A percentile compares a stretch with the other conserved stretches of the same genome.
Evolutionary conservation across 2,888 invertebrate species (phyloP).

Genomic region (Deilephila porcellus): DNA sequence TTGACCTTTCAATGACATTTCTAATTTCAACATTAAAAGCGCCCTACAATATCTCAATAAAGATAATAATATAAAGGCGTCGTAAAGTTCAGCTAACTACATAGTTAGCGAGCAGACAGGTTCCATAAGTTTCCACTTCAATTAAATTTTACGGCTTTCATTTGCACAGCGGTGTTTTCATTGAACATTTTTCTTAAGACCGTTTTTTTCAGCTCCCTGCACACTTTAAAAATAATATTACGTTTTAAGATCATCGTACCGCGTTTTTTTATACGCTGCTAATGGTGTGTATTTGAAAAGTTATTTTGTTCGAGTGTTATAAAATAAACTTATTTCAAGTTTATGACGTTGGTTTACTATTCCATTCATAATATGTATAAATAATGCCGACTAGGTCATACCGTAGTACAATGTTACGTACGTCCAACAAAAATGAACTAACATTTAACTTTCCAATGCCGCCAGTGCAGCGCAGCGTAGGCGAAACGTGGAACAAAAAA

Average conservation of each 20-base stretch:
- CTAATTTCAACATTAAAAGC: slow-evolving; percentile 34
- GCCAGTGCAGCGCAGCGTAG: not conserved
- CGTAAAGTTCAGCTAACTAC: slow-evolving; percentile 36
- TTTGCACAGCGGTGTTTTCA: slow-evolving; percentile 17
- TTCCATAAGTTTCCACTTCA: slow-evolving; percentile 27
- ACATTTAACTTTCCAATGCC: slow-evolving; percentile 1
- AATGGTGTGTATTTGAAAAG: not conserved
- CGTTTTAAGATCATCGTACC: not conserved
- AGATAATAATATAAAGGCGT: slow-evolving; percentile 37
- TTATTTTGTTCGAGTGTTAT: not conserved
- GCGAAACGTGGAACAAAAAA: not conserved
- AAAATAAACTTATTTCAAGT: not conserved
- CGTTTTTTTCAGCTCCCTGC: not conserved
- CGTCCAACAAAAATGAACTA: slow-evolving; percentile 11
- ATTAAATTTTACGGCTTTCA: slow-evolving; percentile 24
- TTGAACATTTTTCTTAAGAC: slow-evolving; percentile 18
- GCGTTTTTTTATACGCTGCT: not conserved
- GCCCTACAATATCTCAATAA: slow-evolving; percentile 40
- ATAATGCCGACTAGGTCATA: not conserved
- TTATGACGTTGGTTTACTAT: not conserved
- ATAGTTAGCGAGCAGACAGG: slow-evolving; percentile 30
- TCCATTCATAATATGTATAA: not conserved
- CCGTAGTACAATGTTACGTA: not conserved
- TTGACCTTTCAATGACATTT: slow-evolving; percentile 47
- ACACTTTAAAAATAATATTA: not conserved